Base-by-base conservation (phyloP, 2,113 vertebrate species). In the Cygnus atratus region DNA sequence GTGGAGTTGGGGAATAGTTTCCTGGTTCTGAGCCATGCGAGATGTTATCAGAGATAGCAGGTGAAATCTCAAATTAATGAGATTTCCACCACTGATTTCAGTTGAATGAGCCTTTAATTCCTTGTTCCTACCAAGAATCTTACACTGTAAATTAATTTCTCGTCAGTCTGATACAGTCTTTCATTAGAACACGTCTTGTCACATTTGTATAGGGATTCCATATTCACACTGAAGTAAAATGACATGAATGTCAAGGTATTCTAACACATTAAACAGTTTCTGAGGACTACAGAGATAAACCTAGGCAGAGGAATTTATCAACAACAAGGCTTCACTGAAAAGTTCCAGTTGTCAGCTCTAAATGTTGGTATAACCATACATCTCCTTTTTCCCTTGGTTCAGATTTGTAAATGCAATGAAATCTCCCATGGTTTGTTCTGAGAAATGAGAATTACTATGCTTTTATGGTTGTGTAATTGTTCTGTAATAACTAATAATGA, bases 401-500 rank as follows among this genome's bases (percentile, higher is more conserved):
- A 66, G 41, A 84, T 73, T 92, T 96, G 50, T 92, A 94, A 92
- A 68, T 80, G 88, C 67, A 77, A 19, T 83, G 62, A 84, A 89
- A 31, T 95, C 62, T 92, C 93, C 80, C 62, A 29, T 61, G 70
- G 66, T 84, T 87, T 82, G 46, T 79, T 84, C 71, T 87, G 62
- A 94, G 62, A 91, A 92, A 46, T 41, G 54, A 84, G 77, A 87
- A 95, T 95, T 70, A 39, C 54, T 84, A 1, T 61, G 31, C 29
- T 80, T 78, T 55, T 76, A 89, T 80, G 71, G 66, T 68, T 28
- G 35, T 70, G 50, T 80, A 94, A 93, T 95, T 92, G 66, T 61
- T 93, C 48, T 63, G 3, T 79, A 92, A 93, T 63, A 91, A 78
- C 87, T 95, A 93, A 94, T 88, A 96, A 94, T 84, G 58, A 75